Evolutionary conservation across 2,888 invertebrate species (phyloP), one percentile per base, ranked within the genome.

Genomic region (Drosophila pullipes): DNA sequence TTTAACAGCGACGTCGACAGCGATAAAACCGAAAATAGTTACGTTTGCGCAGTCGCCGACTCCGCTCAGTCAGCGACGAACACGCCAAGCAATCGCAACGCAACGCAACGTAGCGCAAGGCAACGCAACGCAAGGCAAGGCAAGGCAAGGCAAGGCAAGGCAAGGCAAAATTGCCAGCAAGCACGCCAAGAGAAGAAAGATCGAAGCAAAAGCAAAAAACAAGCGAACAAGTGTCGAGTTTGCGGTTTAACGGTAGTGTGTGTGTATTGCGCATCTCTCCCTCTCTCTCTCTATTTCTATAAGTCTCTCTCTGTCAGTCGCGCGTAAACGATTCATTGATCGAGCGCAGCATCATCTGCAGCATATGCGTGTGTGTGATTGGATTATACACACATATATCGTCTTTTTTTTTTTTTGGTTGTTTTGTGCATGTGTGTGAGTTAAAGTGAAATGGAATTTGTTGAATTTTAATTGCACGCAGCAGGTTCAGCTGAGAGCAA

Each of bases 371-470:
- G 65, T 61, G 60, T 68, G 60, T 41, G 62, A 65, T 59, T 69
- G 62, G 49, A 28, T 31, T 39, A 16, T 62, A 47, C 31, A 53
- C 53, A 54, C 58, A 54, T 41, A 61, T n/a, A 33, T 60, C 13
- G 41, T 50, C n/a, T 52, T 41, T 33, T 58, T 76, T 22, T 22
- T 66, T 60, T 44, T 58, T 63, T 30, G 49, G 22, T 57, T 66
- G 47, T 59, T 53, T 22, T 53, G 33, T 53, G 31, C 22, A 33
- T 33, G 49, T 55, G 44, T 71, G 65, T 74, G 71, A 25, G 47
- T 69, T 68, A 52, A 81, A 88, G 85, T 90, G 85, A 85, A 85
- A 90, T 88, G 89, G 78, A 82, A 88, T 88, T 90, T 76, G 75
- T 76, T 88, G 75, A 90, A 83, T 85, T 81, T 90, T 90, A 90